Evolutionary conservation across 2,888 invertebrate genomes (phyloP), one percentile per base, ranked within the genome.

Genomic region (Amblyjoppa proteus): DNA sequence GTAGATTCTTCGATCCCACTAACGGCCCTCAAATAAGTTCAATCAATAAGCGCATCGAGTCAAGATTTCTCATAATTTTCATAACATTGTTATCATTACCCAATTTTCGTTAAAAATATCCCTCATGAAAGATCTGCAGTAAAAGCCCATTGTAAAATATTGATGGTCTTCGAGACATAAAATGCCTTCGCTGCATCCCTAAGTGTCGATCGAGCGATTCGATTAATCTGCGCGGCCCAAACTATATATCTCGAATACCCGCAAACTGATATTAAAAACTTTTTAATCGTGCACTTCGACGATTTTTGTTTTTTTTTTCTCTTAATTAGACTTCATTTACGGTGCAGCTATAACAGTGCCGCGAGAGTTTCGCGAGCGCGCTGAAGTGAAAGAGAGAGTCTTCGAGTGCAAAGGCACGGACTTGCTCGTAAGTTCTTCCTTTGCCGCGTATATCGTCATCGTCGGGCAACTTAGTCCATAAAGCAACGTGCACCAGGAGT

Each of bases 381-480:
- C 31, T 0, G 20, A 11, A 4, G 41, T 3, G 68, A 68, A 20
- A 41, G 38, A 41, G 41, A 68, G 68, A 53, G 41, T 74, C 81
- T 78, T 85, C n/a, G 49, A 85, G 78, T 70, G 69, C 64, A 51
- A 75, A 78, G 74, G 69, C 70, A 45, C 61, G 78, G 45, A 66
- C 58, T 69, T 64, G 51, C 38, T 64, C 68, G 58, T 69, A 79
- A 83, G 83, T 85, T 83, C 79, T 81, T 85, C 80, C 80, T 73
- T 76, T 51, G 58, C 68, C 61, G 13, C 38, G 74, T 90, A 74
- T 77, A 69, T 89, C 86, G 88, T 86, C 78, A 86, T 88, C 87
- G 84, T 81, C 79, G 82, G 81, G 74, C 56, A 82, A 87, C 88
- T 91, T 89, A 87, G 69, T 87, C 83, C 78, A 88, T 88, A 89